Evolutionary conservation across 1,140 invertebrate genomes (phyloP).

Genomic region (Heliconius melpomene): DNA sequence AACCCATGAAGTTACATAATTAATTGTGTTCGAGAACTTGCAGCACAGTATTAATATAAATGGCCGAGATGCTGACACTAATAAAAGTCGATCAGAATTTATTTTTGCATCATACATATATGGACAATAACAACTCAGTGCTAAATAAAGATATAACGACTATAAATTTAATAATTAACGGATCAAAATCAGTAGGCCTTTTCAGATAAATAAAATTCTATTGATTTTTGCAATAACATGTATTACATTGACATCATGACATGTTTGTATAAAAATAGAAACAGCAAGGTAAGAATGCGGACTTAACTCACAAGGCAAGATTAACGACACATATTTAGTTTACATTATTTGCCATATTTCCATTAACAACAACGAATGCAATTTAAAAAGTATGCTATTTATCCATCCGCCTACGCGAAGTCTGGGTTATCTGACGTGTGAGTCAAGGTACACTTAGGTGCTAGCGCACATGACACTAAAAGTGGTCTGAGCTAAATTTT

Average conservation of each 20-base stretch:
- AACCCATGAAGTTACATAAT: background rate
- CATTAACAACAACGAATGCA: conserved; percentile 25
- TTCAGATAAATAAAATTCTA: background rate
- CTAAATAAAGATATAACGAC: background rate
- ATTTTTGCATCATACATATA: conserved; percentile 7
- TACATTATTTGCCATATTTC: conserved; percentile 21
- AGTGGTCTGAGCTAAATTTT: conserved; percentile 52
- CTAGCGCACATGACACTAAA: conserved; percentile 44
- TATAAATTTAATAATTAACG: background rate
- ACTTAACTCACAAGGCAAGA: conserved; percentile 22
- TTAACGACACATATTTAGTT: conserved; percentile 17
- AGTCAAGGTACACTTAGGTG: conserved; percentile 35
- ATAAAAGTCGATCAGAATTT: conserved; percentile 4
- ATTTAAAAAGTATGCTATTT: conserved; percentile 38
- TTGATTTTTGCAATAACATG: background rate
- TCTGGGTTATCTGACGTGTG: conserved; percentile 37
- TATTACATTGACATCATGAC: background rate
- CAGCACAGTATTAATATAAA: conserved; percentile 2
- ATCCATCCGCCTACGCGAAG: conserved; percentile 31
- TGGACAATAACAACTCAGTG: background rate
- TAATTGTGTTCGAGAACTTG: conserved; percentile 11
- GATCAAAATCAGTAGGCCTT: background rate
- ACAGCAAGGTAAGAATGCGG: conserved; percentile 30
- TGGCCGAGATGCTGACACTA: background rate
- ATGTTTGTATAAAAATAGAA: background rate